phyloP scores from a whole-genome alignment of 2,888 invertebrate species.

The Chymomyza amoena region DNA sequence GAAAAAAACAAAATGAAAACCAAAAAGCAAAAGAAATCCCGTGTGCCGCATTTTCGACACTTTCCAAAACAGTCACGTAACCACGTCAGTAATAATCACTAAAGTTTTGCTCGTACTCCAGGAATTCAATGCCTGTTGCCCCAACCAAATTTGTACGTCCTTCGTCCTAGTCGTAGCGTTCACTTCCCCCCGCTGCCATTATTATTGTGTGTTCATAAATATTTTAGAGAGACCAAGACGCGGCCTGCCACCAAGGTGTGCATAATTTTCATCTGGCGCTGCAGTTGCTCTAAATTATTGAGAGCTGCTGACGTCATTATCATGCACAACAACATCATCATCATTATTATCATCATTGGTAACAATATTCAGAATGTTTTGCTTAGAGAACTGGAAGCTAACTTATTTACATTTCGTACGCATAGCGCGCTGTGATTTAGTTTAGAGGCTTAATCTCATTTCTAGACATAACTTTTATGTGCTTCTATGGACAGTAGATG shows the following conservation, averaged over 20 bases:
- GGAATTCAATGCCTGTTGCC: slow-evolving; percentile 2
- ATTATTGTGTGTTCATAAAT: slow-evolving; percentile 55
- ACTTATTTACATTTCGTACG: slow-evolving; percentile 76
- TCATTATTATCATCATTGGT: slow-evolving; percentile 16
- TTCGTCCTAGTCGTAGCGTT: slow-evolving; percentile 16
- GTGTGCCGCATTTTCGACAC: slow-evolving; percentile 75
- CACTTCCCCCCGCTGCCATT: slow-evolving; percentile 19
- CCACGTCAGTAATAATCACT: slow-evolving; percentile 79
- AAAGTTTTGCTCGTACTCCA: slow-evolving; percentile 68
- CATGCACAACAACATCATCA: slow-evolving; percentile 9
- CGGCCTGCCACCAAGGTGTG: slow-evolving; percentile 36
- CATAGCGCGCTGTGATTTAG: slow-evolving; percentile 75
- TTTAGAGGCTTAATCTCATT: slow-evolving; percentile 78
- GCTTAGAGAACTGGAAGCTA: neutral
- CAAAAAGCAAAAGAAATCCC: slow-evolving; percentile 29
- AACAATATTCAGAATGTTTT: neutral
- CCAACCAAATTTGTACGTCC: slow-evolving; percentile 25
- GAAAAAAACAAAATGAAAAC: neutral
- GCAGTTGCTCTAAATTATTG: slow-evolving; percentile 71
- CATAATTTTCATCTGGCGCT: slow-evolving; percentile 26
- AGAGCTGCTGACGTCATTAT: slow-evolving; percentile 47
- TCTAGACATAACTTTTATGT: slow-evolving; percentile 73
- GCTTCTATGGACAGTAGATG: slow-evolving; percentile 34
- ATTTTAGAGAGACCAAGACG: slow-evolving; percentile 46
- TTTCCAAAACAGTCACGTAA: slow-evolving; percentile 78